These are phyloP conservation scores for Gari tellinella DNA, from an alignment of 2,888 invertebrate genomes.

Conservation along the genomic window DNA sequence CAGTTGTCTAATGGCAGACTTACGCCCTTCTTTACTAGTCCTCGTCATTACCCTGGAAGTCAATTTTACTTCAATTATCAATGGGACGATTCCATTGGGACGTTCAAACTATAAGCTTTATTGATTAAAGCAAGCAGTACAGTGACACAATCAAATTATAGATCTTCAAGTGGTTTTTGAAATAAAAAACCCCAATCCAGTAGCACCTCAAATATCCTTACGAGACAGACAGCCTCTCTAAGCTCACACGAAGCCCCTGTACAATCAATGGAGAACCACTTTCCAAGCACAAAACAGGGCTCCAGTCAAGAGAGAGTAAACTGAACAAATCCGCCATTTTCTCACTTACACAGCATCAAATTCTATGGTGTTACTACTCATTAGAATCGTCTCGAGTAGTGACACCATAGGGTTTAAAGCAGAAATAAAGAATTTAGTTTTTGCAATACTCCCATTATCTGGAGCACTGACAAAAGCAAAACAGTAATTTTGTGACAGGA, in stretches of 20 bases:
- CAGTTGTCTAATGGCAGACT: too few species aligned
- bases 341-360: too few species aligned
- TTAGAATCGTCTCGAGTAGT: too few species aligned
- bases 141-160: slow-evolving; percentile 46
- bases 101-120: slow-evolving; percentile 26
- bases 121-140: slow-evolving; percentile 44
- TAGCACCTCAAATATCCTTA: not conserved
- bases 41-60: slow-evolving; percentile 8
- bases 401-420: too few species aligned
- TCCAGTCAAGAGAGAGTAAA: too few species aligned
- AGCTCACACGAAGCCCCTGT: not conserved
- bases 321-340: too few species aligned
- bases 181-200: slow-evolving; percentile 6
- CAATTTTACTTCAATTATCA: slow-evolving; percentile 40
- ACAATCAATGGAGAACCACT: not conserved
- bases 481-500: not conserved
- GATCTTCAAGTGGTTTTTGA: not conserved
- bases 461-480: too few species aligned
- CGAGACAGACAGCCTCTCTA: too few species aligned
- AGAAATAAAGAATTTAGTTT: too few species aligned
- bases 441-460: too few species aligned
- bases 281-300: slow-evolving; percentile 3
- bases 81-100: slow-evolving; percentile 5
- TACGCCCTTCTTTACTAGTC: too few species aligned
- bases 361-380: too few species aligned